phyloP scores from a whole-genome alignment of 2,888 invertebrate genomes.

The Rhopalosiphum nymphaeae region DNA sequence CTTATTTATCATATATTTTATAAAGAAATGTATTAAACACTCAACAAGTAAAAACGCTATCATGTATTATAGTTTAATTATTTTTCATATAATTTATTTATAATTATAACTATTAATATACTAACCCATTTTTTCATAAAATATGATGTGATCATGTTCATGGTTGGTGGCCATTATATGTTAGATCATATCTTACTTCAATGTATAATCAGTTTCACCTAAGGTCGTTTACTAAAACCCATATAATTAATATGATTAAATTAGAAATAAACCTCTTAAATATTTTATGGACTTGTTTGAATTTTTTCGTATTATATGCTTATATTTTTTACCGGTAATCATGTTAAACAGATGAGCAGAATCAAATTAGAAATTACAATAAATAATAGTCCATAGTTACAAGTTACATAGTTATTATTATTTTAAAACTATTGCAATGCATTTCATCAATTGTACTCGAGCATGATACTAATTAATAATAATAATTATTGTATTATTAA shows the following conservation, averaged over 20 bases:
- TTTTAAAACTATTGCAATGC: neutral
- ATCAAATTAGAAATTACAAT: neutral
- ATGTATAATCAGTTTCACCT: neutral
- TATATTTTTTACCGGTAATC: neutral
- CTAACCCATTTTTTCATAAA: neutral
- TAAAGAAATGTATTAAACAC: neutral
- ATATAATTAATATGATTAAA: neutral
- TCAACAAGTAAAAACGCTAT: neutral
- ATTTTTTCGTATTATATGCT: neutral
- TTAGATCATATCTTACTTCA: neutral
- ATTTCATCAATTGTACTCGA: too few species aligned
- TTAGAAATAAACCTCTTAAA: neutral
- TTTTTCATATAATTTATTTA: neutral
- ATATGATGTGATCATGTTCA: neutral
- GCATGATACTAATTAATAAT: neutral
- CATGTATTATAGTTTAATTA: neutral
- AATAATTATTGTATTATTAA: neutral
- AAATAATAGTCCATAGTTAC: neutral
- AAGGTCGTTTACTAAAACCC: neutral
- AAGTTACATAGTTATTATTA: neutral
- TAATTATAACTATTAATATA: neutral
- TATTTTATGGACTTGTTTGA: neutral
- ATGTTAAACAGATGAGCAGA: neutral
- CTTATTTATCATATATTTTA: neutral
- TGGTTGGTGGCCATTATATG: conserved; percentile 3